Conservation (phyloP, 2,888 invertebrate species). For the Anthophora plumipes region DNA sequence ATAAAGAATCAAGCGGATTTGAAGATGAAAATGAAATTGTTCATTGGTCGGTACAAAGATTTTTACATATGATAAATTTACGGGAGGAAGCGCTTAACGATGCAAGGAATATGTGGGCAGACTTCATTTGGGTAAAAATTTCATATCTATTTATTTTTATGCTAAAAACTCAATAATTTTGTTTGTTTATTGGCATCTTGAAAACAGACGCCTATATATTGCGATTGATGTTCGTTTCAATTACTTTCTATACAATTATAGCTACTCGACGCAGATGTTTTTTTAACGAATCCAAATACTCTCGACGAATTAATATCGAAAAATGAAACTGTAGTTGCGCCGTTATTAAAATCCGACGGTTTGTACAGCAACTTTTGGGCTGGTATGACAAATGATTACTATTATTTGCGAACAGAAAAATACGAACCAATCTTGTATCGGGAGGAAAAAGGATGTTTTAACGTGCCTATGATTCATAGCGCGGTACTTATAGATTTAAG, state of each 20-base stretch:
- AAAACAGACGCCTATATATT: not conserved
- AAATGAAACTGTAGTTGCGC: conserved; percentile 90
- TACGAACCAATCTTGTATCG: conserved; percentile 92
- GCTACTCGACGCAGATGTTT: conserved; percentile 94
- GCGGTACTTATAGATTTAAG: conserved; percentile 93
- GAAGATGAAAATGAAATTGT: conserved; percentile 88
- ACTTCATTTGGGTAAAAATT: conserved; percentile 91
- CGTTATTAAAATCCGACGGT: conserved; percentile 94
- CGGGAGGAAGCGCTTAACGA: conserved; percentile 91
- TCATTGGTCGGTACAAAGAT: conserved; percentile 92
- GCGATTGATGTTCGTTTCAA: not conserved
- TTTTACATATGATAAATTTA: conserved; percentile 91
- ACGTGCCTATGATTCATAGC: conserved; percentile 96
- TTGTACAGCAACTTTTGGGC: conserved; percentile 98
- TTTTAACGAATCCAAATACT: conserved; percentile 89
- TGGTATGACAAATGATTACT: conserved; percentile 94
- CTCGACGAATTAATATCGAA: conserved; percentile 88
- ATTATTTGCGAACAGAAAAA: conserved; percentile 93
- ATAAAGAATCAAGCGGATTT: conserved; percentile 83
- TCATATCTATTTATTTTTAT: conserved; percentile 16
- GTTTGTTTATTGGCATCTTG: not conserved
- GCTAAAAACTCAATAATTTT: not conserved
- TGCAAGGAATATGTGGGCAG: conserved; percentile 93
- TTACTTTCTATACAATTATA: conserved; percentile 79
- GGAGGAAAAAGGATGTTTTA: conserved; percentile 90